Conservation (phyloP, 2,888 invertebrate genomes). For the Diarsia dahlii region DNA sequence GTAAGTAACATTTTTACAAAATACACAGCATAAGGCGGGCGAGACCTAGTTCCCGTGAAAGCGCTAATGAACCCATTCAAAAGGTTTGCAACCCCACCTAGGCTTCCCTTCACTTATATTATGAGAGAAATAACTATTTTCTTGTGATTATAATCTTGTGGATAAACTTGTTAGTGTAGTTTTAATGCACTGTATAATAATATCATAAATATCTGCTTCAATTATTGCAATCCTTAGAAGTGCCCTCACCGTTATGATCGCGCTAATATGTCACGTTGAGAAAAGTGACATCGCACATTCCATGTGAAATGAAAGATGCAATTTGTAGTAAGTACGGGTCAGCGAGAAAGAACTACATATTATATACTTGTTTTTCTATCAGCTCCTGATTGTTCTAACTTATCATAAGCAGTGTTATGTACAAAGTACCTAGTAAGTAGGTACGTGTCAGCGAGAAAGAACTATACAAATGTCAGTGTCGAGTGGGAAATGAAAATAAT, state of each 20-base stretch:
- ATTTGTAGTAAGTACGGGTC: too few species aligned
- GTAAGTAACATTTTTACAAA: conserved; percentile 72
- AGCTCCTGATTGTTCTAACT: too few species aligned
- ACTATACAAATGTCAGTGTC: too few species aligned
- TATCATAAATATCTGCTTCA: background rate
- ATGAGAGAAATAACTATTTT: conserved; percentile 65
- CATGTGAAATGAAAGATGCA: too few species aligned
- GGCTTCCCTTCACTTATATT: conserved; percentile 55
- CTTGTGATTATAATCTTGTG: conserved; percentile 15
- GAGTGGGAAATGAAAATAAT: too few species aligned
- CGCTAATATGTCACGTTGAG: background rate
- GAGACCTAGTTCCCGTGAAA: conserved; percentile 73
- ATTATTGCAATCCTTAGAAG: background rate
- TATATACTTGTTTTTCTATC: too few species aligned
- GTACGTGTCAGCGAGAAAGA: too few species aligned
- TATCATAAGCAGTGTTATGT: too few species aligned
- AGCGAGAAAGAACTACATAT: too few species aligned
- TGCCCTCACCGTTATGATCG: background rate
- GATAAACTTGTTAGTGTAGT: background rate
- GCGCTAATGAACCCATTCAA: conserved; percentile 81
- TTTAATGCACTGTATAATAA: background rate
- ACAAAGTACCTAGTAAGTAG: too few species aligned
- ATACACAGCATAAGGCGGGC: conserved; percentile 65
- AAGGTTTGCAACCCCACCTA: conserved; percentile 74
- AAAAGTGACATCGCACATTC: too few species aligned